Percentiles rank a stretch among this genome's conserved stretches.
Conservation (phyloP, 2,797 vertebrate species). For the Dendrocincla fuliginosa region DNA sequence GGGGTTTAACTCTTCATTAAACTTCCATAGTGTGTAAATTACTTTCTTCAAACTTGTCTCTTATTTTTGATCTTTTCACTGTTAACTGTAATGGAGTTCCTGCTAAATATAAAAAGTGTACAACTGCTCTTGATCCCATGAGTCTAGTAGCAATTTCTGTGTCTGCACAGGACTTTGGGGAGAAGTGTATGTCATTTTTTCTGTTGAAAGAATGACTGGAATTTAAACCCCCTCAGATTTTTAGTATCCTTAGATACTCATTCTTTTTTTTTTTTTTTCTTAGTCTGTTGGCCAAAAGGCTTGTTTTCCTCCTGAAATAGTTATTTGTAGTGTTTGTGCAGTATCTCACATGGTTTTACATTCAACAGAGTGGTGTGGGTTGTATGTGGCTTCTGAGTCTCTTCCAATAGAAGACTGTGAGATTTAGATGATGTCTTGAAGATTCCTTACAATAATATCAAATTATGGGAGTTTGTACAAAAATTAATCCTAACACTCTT, state of each 20-base stretch:
- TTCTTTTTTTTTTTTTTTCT: neutral
- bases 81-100: neutral
- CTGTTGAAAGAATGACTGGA: neutral
- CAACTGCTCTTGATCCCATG: neutral
- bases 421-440: neutral
- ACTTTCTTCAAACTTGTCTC: neutral
- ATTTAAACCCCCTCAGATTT: neutral
- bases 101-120: neutral
- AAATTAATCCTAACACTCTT: neutral
- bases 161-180: neutral
- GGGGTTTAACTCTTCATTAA: neutral
- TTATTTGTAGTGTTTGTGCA: neutral
- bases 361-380: neutral
- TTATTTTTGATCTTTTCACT: neutral
- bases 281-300: neutral
- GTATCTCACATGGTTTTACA: neutral
- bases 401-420: neutral
- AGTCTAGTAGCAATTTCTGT: neutral
- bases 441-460: neutral
- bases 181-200: neutral
- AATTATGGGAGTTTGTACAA: fast-evolving
- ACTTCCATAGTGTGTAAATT: neutral
- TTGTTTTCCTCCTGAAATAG: neutral
- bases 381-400: neutral
- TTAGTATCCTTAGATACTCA: neutral